Evolutionary conservation across 2,888 invertebrate genomes (phyloP), one percentile per base, ranked within the genome.

Genomic region (Apeira syringaria): DNA sequence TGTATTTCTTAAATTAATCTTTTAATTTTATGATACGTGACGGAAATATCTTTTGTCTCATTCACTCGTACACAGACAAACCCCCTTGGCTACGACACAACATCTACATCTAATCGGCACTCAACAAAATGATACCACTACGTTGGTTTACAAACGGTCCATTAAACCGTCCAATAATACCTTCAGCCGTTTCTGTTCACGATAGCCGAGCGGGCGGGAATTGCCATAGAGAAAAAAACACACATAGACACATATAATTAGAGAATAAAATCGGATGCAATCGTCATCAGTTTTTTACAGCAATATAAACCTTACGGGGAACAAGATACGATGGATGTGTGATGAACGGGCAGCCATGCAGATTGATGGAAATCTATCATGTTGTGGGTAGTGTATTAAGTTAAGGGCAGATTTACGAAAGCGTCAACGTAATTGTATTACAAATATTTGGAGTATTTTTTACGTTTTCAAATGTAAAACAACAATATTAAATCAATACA

Each of bases 181-280:
- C 90, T 91, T 91, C 76, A 84, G 81, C 73, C 80, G 88, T 72
- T 76, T 89, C 92, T 93, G 92, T 58, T 47, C 70, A 91, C 93
- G 93, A 91, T 83, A 88, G 89, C 88, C 89, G 89, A 90, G 89
- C 88, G 85, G 88, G 90, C 87, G 91, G 91, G 91, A 89, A 91
- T 91, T 92, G 93, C 93, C 93, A 94, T 91, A 92, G 84, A 92
- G 92, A 93, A 93, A 93, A 93, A 76, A 93, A 93, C 93, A 92
- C 91, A 92, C 91, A 91, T 89, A 91, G 87, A 92, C 90, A 91
- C 90, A 69, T 67, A 90, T 90, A 91, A 90, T 91, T 91, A 91
- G 91, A 91, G 89, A 78, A 72, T 42, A 77, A 77, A 80, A 84
- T 39, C 59, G 76, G 90, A 91, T 91, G 91, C 93, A 93, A 11